Evolutionary conservation across 2,113 vertebrate genomes (phyloP), one percentile per base, ranked within the genome.

Genomic region (Rhipidura dahli): DNA sequence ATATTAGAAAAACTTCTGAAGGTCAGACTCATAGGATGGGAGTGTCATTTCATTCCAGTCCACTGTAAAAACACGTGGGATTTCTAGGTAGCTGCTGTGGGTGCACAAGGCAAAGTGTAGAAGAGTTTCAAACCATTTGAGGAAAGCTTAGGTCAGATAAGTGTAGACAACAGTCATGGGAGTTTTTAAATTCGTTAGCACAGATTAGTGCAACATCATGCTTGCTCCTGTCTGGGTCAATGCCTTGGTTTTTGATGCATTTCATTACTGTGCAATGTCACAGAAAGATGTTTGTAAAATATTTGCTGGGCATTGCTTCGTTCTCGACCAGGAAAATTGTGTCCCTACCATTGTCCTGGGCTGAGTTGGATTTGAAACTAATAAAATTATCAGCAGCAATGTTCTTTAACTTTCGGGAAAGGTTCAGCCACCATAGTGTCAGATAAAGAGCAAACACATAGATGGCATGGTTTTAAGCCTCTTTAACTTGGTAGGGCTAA

Each of bases 101-200:
- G 39, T 0, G 0, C 33, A 13, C 35, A 63, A 39, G 27, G 10
- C 47, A 35, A 75, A 27, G 7, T 33, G 10, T 49, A 47, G 28
- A 72, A 88, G 26, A 49, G 13, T 61, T 96, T 65, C 57, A 80
- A 30, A 33, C 24, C 3, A 24, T 49, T 16, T 54, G 30, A 24
- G 44, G 30, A 57, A 76, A 49, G 39, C 16, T 65, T 54, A 49
- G 30, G 20, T 93, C 6, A 54, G 13, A 2, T 30, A 60, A 51
- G 15, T 23, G 6, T 42, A 56, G n/a, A 15, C 26, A 15, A 15
- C 4, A 2, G 6, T 61, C 53, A 21, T 24, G n/a, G 28, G 28
- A 73, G 10, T 27, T 87, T 66, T 83, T 75, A 35, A 82, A 37
- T 27, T 57, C 44, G 63, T 49, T 22, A 57, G 78, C 22, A 15